Conservation (phyloP, 1,140 invertebrate species). For the Drosophila subpulchrella region DNA sequence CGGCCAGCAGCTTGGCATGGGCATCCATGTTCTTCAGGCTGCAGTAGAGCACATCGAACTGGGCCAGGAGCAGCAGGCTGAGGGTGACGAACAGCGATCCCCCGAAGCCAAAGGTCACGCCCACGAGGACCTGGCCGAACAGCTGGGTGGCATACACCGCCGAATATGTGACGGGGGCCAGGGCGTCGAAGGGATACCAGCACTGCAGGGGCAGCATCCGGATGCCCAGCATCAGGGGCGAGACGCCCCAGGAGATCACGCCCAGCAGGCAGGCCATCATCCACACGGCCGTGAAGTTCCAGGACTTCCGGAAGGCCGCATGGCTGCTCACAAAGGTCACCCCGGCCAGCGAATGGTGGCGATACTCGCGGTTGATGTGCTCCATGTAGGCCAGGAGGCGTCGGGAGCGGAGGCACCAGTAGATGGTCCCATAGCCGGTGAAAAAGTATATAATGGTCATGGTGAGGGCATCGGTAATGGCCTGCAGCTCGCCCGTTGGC, state of each 20-base stretch:
- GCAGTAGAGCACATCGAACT: slow-evolving; percentile 78
- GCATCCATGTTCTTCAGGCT: slow-evolving; percentile 78
- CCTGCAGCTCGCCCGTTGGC: slow-evolving; percentile 62
- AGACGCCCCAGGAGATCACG: slow-evolving; percentile 60
- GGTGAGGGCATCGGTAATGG: slow-evolving; percentile 74
- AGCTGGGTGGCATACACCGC: slow-evolving; percentile 63
- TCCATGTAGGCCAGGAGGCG: slow-evolving; percentile 42
- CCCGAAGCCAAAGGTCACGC: slow-evolving; percentile 48
- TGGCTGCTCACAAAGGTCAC: slow-evolving; percentile 67
- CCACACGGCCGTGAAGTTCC: slow-evolving; percentile 55
- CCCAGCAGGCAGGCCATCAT: slow-evolving; percentile 49
- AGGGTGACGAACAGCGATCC: slow-evolving; percentile 68
- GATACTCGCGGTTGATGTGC: slow-evolving; percentile 63
- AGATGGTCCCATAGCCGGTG: slow-evolving; percentile 56
- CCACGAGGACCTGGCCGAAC: slow-evolving; percentile 66
- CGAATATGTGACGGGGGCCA: slow-evolving; percentile 55
- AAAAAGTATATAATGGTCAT: slow-evolving; percentile 79
- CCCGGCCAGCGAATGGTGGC: slow-evolving; percentile 77
- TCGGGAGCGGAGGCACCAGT: slow-evolving; percentile 58
- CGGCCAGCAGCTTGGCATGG: slow-evolving; percentile 49
- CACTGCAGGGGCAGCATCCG: slow-evolving; percentile 60
- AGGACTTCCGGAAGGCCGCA: slow-evolving; percentile 24
- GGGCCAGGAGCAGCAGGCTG: slow-evolving; percentile 59
- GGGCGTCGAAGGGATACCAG: slow-evolving; percentile 78
- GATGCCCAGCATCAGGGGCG: slow-evolving; percentile 58